Evolutionary conservation across 2,888 invertebrate genomes (phyloP).

Genomic region (Tenthredo livida): DNA sequence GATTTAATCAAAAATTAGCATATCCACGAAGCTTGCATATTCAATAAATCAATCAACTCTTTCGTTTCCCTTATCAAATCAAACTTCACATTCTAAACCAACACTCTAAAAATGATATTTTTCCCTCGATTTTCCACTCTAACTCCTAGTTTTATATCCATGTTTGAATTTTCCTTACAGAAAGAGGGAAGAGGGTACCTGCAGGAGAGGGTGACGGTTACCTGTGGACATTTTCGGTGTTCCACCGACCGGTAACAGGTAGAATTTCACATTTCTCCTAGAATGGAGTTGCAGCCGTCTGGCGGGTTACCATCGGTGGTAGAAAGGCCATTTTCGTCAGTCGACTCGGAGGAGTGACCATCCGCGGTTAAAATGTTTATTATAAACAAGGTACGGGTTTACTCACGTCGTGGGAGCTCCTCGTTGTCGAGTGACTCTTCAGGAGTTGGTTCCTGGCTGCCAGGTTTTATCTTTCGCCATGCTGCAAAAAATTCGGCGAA

Average conservation of each 20-base stretch:
- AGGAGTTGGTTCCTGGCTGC: conserved; percentile 47
- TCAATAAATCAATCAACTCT: conserved; percentile 1
- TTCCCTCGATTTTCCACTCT: not conserved
- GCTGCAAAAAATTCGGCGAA: conserved; percentile 45
- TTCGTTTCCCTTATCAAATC: not conserved
- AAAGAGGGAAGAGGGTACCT: not conserved
- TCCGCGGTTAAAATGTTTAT: not conserved
- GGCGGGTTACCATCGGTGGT: not conserved
- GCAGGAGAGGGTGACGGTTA: not conserved
- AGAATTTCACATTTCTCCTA: not conserved
- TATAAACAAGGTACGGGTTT: not conserved
- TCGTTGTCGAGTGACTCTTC: conserved; percentile 54
- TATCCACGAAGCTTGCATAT: not conserved
- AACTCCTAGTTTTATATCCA: not conserved
- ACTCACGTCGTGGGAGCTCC: conserved; percentile 58
- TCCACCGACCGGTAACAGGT: conserved; percentile 8
- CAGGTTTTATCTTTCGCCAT: conserved; percentile 58
- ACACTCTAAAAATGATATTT: not conserved
- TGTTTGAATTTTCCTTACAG: not conserved
- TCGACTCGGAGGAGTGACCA: not conserved
- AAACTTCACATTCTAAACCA: not conserved
- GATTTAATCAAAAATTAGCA: not conserved
- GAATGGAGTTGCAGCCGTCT: not conserved
- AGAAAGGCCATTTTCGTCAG: not conserved
- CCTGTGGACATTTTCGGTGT: not conserved